These are phyloP conservation scores for Morone saxatilis DNA, from an alignment of 2,113 vertebrate species.

Conservation along the genomic window DNA sequence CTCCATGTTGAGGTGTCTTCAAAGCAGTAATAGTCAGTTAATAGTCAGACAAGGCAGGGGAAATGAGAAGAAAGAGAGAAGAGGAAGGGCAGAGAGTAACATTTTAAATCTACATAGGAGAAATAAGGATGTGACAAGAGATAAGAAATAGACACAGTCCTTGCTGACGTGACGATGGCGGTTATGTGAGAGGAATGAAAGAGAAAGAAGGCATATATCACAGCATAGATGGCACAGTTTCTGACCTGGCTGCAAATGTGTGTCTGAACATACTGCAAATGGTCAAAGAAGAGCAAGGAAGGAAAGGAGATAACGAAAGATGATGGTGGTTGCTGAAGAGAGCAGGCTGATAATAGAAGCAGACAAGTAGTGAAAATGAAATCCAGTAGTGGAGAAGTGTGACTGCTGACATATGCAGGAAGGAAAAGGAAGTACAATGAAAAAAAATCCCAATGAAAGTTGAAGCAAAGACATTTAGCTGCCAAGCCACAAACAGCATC, in stretches of 20 bases:
- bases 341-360: not conserved
- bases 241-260: not conserved
- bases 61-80: not conserved
- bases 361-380: not conserved
- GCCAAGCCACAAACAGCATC: not conserved
- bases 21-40: not conserved
- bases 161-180: not conserved
- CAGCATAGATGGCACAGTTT: not conserved
- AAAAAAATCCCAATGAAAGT: not conserved
- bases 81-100: not conserved
- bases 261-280: not conserved
- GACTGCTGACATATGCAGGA: constrained; percentile 9
- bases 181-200: not conserved
- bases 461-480: not conserved
- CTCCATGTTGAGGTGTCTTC: not conserved
- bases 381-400: not conserved
- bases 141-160: not conserved
- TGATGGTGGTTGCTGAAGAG: not conserved
- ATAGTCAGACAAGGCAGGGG: not conserved
- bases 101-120: not conserved
- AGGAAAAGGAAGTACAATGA: not conserved
- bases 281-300: not conserved
- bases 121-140: not conserved
- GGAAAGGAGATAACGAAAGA: not conserved
- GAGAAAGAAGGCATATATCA: not conserved